Base-by-base conservation (phyloP, 2,888 invertebrate species). In the Hemicrepidius hirtus region DNA sequence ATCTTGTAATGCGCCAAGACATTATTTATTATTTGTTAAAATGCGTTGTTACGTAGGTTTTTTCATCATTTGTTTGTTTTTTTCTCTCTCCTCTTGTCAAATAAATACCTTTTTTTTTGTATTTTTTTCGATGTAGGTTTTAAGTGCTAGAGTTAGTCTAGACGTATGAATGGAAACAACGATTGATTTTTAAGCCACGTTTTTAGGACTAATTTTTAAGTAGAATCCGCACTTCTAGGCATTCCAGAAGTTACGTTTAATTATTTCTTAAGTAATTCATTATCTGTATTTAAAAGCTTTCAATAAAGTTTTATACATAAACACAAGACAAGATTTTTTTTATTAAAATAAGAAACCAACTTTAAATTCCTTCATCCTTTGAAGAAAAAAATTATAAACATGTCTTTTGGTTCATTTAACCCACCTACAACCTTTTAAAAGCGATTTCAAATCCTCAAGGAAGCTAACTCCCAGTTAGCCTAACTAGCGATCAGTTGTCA, bases 271-370 rank as follows among this genome's bases (percentile, higher is more conserved):
- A 70, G 64, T 63, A 71, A 74, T 73, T 71, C 70, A 75, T 80
- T 74, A 75, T 78, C 79, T 84, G 83, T 85, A 83, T 84, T 84
- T 78, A 82, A 85, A 84, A 73, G 75, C 82, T 83, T 83, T 80
- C 79, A 85, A 85, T 85, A 85, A 85, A 85, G 84, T 85, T 85
- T 85, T 65, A 41, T 41, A 41, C 18, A 41, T 35, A 44, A 40
- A 57, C 57, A 20, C n/a, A 7, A 28, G n/a, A 28, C 32, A 12
- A 9, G n/a, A 28, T n/a, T 55, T 55, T 10, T 28, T 55, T 55
- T 55, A 40, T 40, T 10, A 10, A 24, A 24, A 24, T 24, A 24
- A 2, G 24, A 24, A n/a, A 24, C 24, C 24, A 24, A 24, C n/a
- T n/a, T n/a, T n/a, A n/a, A n/a, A n/a, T n/a, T n/a, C n/a, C n/a